Evolutionary conservation across 1,140 invertebrate species (phyloP).

Genomic region (Andricus grossulariae): DNA sequence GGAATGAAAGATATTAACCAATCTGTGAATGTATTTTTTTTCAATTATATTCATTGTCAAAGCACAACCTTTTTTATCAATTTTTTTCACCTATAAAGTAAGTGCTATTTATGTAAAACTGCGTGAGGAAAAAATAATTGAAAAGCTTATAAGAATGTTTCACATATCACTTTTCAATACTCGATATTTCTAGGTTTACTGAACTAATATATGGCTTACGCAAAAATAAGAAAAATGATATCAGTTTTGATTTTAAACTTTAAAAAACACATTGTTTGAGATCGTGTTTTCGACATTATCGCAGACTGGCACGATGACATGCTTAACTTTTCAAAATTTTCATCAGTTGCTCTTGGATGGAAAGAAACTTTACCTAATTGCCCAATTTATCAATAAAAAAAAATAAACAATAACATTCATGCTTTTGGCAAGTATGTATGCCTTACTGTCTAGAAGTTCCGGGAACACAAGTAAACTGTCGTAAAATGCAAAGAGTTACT

Average conservation of each 20-base stretch:
- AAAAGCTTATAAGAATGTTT: no score
- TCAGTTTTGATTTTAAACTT: neutral
- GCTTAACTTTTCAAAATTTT: conserved; percentile 45
- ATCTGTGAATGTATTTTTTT: no score
- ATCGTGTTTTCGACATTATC: conserved; percentile 51
- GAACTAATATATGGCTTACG: no score
- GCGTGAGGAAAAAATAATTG: no score
- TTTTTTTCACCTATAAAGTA: no score
- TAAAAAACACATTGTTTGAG: neutral
- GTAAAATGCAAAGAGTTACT: conserved; percentile 1
- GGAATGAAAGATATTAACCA: no score
- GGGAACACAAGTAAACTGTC: conserved; percentile 5
- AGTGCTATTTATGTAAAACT: no score
- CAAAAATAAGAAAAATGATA: no score
- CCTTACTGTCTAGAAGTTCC: conserved; percentile 19
- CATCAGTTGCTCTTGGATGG: conserved; percentile 26
- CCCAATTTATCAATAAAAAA: neutral
- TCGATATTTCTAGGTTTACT: neutral
- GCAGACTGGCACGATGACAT: conserved; percentile 44
- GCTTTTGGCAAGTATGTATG: conserved; percentile 6
- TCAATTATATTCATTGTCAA: no score
- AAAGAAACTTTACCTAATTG: neutral
- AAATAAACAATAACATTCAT: conserved; percentile 23
- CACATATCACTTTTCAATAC: neutral
- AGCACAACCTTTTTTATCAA: no score